Base-by-base conservation (phyloP, 2,113 vertebrate genomes). In the Hydrochoerus hydrochaeris region DNA sequence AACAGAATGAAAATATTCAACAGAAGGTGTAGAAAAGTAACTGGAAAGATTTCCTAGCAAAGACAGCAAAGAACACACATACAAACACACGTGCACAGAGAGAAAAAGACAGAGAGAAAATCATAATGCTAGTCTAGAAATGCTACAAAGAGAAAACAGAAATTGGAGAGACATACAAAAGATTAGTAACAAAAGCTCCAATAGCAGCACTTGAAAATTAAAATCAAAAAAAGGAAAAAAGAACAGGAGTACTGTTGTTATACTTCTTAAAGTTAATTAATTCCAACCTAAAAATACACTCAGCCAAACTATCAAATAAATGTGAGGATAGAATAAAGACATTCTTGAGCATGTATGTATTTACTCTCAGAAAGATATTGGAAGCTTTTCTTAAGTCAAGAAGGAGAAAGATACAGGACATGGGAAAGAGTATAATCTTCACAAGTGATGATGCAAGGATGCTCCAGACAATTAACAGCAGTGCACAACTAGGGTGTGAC, bases 251-350 rank as follows among this genome's bases (percentile, higher is more conserved):
- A n/a, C 38, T 63, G 24, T 90, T 63, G 24, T 90, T 90, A 88
- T 71, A 73, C 75, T 32, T 82, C 38, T 93, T 58, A 46, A 67
- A 35, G 65, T 85, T 69, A 86, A 89, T 83, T 84, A 88, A 65
- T 93, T 67, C 46, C 14, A 94, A 96, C 13, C 62, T 93, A 88
- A 93, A 95, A 95, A 77, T 75, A 82, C 12, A 92, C 38, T 54
- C 52, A 77, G 41, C 22, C 52, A 91, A 95, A 87, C 30, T 80
- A 90, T 41, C 35, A 92, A 93, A 85, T 81, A 89, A 94, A 85
- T 44, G 6, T 63, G 16, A 95, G 19, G 26, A 58, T 5, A 75
- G 19, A 95, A 90, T 65, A 75, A 86, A 95, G 26, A 92, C 28
- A 91, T 85, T 88, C 82, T 88, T 35, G 92, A 62, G 86, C n/a